Conservation (phyloP, 2,113 vertebrate species). For the Pantherophis guttatus region DNA sequence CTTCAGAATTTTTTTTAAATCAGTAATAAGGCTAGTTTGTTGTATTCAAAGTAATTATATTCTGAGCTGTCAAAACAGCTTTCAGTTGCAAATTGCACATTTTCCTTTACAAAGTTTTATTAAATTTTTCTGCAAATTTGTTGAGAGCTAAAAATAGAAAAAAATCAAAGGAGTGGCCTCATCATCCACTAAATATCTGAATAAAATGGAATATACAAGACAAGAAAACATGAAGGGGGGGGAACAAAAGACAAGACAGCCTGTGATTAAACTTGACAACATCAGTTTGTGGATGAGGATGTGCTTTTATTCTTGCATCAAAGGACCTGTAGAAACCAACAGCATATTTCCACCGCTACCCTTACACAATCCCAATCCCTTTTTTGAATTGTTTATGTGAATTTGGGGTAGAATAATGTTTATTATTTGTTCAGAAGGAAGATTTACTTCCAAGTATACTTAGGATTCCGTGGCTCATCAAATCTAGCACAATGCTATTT, state of each 20-base stretch:
- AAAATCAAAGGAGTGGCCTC: constrained; percentile 37
- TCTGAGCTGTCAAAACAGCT: constrained; percentile 34
- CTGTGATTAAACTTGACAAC: constrained; percentile 44
- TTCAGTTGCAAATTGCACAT: constrained; percentile 24
- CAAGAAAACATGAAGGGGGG: constrained; percentile 53
- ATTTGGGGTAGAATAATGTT: not conserved
- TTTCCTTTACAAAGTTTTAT: not conserved
- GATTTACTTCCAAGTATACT: not conserved
- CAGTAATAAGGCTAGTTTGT: constrained; percentile 29
- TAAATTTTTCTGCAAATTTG: constrained; percentile 13
- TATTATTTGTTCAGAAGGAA: not conserved
- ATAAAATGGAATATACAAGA: constrained; percentile 61
- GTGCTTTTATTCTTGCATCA: constrained; percentile 37
- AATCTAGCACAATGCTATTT: not conserved
- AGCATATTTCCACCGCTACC: constrained; percentile 21
- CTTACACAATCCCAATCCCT: not conserved
- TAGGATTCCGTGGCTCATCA: not conserved
- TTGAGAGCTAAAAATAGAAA: constrained; percentile 28
- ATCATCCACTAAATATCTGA: constrained; percentile 55
- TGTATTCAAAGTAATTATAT: constrained; percentile 36
- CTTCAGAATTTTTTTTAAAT: constrained; percentile 41
- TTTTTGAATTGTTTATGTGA: constrained; percentile 12
- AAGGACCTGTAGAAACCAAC: constrained; percentile 32
- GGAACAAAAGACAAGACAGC: constrained; percentile 51
- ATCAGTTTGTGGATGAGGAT: constrained; percentile 43